Percentiles rank a stretch among this genome's conserved stretches.
phyloP scores from a whole-genome alignment of 2,888 invertebrate genomes.

The Bellardia bayeri region DNA sequence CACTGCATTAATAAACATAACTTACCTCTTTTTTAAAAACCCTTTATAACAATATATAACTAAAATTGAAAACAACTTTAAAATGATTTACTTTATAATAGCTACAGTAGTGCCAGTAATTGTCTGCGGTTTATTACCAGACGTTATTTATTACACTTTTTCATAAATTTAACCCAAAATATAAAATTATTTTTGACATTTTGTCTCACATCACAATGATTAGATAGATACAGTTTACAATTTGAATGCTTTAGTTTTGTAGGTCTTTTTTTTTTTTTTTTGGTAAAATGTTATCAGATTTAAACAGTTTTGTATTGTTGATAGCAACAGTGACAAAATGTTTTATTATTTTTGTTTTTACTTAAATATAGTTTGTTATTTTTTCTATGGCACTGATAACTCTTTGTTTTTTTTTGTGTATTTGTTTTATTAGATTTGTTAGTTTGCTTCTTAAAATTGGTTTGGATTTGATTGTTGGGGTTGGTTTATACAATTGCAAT shows the following conservation, averaged over 20 bases:
- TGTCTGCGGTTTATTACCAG: constrained; percentile 56
- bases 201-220: constrained; percentile 42
- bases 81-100: constrained; percentile 43
- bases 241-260: constrained; percentile 5
- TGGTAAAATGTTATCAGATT: constrained; percentile 26
- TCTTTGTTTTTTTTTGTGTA: not conserved
- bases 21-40: not conserved
- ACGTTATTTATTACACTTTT: constrained; percentile 46
- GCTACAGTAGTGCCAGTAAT: constrained; percentile 31
- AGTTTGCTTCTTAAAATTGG: not conserved
- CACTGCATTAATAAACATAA: too few species aligned
- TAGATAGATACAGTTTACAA: constrained; percentile 25
- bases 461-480: constrained; percentile 16
- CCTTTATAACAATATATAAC: not conserved
- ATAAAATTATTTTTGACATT: constrained; percentile 56
- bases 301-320: not conserved
- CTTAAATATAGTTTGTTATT: not conserved
- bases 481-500: constrained; percentile 12
- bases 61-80: constrained; percentile 16
- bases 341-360: not conserved
- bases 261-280: not conserved
- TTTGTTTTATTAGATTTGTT: not conserved
- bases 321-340: constrained; percentile 22
- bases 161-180: constrained; percentile 5
- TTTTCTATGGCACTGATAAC: constrained; percentile 29